Conservation (phyloP, 2,797 vertebrate species). For the Silurus aristotelis region DNA sequence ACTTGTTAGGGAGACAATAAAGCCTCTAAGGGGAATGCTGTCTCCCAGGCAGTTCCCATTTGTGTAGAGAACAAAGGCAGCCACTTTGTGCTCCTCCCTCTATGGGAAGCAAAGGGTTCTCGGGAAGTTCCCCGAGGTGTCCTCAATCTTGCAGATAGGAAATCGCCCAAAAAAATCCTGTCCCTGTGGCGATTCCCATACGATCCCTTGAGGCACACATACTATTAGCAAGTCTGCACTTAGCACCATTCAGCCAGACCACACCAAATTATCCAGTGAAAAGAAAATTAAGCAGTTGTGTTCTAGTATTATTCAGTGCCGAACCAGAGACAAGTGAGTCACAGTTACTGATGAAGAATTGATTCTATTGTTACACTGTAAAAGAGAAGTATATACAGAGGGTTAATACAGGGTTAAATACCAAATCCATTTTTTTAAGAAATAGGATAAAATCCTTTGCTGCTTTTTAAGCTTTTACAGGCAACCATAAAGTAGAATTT, state of each 20-base stretch:
- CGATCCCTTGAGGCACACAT: constrained; percentile 76
- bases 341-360: constrained; percentile 64
- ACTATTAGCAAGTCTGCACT: constrained; percentile 75
- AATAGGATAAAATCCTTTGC: constrained; percentile 69
- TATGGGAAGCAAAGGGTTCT: constrained; percentile 64
- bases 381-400: constrained; percentile 58
- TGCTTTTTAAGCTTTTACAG: constrained; percentile 73
- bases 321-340: constrained; percentile 69
- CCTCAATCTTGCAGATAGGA: constrained; percentile 77
- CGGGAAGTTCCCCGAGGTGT: constrained; percentile 71
- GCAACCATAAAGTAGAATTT: constrained; percentile 74
- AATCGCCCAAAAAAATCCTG: constrained; percentile 68
- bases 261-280: constrained; percentile 59
- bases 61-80: constrained; percentile 72
- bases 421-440: constrained; percentile 68
- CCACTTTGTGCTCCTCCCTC: constrained; percentile 72
- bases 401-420: constrained; percentile 70
- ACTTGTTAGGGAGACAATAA: constrained; percentile 72
- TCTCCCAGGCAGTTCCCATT: constrained; percentile 66
- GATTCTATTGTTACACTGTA: constrained; percentile 55
- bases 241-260: constrained; percentile 64
- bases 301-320: constrained; percentile 71
- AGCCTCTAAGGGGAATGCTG: constrained; percentile 61
- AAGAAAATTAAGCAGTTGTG: constrained; percentile 50
- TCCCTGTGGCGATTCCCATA: constrained; percentile 78